Percentiles rank a stretch among this genome's conserved stretches.
Conservation (phyloP, 2,797 vertebrate species). For the Antennarius maculatus region DNA sequence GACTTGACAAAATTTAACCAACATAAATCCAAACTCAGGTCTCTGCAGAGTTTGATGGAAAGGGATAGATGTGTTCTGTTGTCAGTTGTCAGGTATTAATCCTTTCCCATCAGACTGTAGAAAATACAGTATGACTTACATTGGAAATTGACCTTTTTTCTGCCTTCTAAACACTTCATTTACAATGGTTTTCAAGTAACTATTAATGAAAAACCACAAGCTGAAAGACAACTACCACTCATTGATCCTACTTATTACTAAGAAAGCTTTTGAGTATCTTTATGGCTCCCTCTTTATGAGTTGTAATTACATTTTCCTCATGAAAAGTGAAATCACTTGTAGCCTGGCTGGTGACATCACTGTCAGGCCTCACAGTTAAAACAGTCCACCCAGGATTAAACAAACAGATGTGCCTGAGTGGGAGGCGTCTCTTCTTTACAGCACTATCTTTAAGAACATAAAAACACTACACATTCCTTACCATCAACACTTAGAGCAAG, state of each 20-base stretch:
- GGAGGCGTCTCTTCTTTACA: conserved; percentile 49
- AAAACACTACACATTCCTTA: conserved; percentile 42
- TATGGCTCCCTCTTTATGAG: conserved; percentile 50
- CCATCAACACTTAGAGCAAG: conserved; percentile 31
- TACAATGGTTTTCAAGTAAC: conserved; percentile 56
- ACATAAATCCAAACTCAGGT: conserved; percentile 17
- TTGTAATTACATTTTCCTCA: conserved; percentile 61
- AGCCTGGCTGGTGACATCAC: conserved; percentile 68
- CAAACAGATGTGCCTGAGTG: conserved; percentile 62
- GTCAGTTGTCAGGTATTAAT: conserved; percentile 40
- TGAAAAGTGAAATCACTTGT: conserved; percentile 69
- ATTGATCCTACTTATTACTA: conserved; percentile 25
- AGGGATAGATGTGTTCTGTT: conserved; percentile 25
- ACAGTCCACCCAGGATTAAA: conserved; percentile 76
- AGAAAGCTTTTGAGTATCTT: conserved; percentile 35
- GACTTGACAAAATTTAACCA: conserved; percentile 6
- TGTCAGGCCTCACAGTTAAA: conserved; percentile 46
- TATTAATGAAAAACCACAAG: conserved; percentile 51
- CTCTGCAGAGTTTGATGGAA: conserved; percentile 11
- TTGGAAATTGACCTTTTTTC: conserved; percentile 43
- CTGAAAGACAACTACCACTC: conserved; percentile 51
- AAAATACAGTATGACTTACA: conserved; percentile 14
- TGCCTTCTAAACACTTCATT: conserved; percentile 33
- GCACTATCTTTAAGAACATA: conserved; percentile 28
- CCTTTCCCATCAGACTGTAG: conserved; percentile 32